Evolutionary conservation across 2,888 invertebrate species (phyloP).

Genomic region (Apoda limacodes): DNA sequence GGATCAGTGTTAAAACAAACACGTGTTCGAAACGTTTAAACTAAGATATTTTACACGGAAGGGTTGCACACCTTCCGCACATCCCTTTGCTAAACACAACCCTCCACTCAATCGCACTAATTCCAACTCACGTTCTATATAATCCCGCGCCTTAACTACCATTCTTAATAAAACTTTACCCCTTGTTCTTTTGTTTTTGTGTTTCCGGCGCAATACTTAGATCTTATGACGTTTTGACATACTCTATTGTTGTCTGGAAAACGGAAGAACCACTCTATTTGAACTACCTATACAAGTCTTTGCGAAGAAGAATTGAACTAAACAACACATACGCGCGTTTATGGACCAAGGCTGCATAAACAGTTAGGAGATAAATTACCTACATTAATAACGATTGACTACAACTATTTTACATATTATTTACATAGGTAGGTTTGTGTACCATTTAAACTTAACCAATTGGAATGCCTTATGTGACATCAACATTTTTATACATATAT

Average conservation of each 20-base stretch:
- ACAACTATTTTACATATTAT: too few species aligned
- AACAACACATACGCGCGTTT: slow-evolving; percentile 39
- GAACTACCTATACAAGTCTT: too few species aligned
- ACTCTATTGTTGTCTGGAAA: slow-evolving; percentile 29
- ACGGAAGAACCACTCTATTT: too few species aligned
- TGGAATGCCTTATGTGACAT: too few species aligned
- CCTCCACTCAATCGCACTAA: slow-evolving; percentile 23
- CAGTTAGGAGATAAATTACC: too few species aligned
- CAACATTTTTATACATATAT: too few species aligned
- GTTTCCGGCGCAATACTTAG: slow-evolving; percentile 41
- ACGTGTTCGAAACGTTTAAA: slow-evolving; percentile 59
- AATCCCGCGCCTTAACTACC: slow-evolving; percentile 43
- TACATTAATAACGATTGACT: too few species aligned
- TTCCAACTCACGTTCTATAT: slow-evolving; percentile 39
- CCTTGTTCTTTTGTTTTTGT: slow-evolving; percentile 49
- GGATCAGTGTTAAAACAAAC: slow-evolving; percentile 53
- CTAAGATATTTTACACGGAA: slow-evolving; percentile 59
- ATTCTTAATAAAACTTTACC: slow-evolving; percentile 46
- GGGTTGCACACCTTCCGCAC: slow-evolving; percentile 48
- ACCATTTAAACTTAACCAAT: too few species aligned
- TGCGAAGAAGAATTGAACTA: too few species aligned
- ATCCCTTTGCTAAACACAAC: slow-evolving; percentile 56
- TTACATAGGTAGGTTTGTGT: too few species aligned
- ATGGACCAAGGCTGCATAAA: slow-evolving; percentile 50
- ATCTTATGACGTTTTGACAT: slow-evolving; percentile 40